Percentiles rank a stretch among this genome's conserved stretches.
phyloP scores from a whole-genome alignment of 2,113 vertebrate species.

The Peromyscus maniculatus region DNA sequence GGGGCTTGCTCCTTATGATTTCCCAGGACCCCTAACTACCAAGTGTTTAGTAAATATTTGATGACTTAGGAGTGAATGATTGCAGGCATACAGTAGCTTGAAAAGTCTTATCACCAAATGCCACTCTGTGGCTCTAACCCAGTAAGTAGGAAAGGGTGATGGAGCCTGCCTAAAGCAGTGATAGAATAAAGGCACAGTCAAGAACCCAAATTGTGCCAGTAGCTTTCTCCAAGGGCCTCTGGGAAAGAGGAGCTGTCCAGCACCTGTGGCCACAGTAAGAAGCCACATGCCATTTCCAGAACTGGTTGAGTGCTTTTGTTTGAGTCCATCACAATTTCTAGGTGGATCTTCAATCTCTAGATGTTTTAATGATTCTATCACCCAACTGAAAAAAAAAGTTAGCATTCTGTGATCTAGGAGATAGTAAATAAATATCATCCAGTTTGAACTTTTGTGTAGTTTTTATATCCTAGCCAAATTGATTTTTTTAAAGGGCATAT shows the following conservation, averaged over 20 bases:
- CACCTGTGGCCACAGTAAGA: too few species aligned
- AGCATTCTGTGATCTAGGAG: not conserved
- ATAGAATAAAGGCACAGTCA: not conserved
- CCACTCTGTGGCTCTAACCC: not conserved
- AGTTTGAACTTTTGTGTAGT: not conserved
- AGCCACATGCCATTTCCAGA: not conserved
- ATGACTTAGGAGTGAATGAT: not conserved
- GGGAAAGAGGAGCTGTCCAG: not conserved
- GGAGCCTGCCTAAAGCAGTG: not conserved
- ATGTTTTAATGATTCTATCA: not conserved
- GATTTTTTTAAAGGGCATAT: not conserved
- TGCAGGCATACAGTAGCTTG: not conserved
- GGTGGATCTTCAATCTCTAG: not conserved
- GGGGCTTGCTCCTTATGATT: not conserved
- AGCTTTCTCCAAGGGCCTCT: not conserved
- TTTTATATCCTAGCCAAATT: conserved; percentile 17
- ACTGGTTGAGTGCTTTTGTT: not conserved
- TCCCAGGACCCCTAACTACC: not conserved
- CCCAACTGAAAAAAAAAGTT: not conserved
- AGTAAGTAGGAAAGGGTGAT: not conserved
- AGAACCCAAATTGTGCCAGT: not conserved
- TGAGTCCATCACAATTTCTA: not conserved
- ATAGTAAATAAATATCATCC: not conserved
- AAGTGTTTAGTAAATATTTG: not conserved
- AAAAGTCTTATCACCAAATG: not conserved